Evolutionary conservation across 2,113 vertebrate genomes (phyloP), one percentile per base, ranked within the genome.

Genomic region (Periophthalmus modestus): DNA sequence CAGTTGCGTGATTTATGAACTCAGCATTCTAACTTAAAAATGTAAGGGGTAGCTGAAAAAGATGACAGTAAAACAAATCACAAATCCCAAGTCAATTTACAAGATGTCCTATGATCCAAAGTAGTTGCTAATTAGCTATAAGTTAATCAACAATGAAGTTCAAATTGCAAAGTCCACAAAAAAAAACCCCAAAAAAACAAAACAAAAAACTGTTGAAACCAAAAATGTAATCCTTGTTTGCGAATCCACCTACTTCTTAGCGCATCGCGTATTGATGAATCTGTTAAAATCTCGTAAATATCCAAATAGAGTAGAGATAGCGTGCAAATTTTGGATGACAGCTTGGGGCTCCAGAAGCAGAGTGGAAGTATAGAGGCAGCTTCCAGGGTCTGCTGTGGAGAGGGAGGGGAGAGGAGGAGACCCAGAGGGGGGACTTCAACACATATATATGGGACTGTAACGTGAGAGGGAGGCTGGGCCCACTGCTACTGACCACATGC

Each of bases 371-470:
- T 66, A 83, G 80, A 71, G 93, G 92, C 94, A 92, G 92, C 94
- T 95, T 94, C 94, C 92, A 91, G 85, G 86, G 93, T 92, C 89
- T 92, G 92, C 90, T 81, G 85, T 69, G 3, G 21, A 14, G 28
- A 34, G 92, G 93, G 93, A 39, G 39, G 92, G 68, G 47, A n/a
- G 81, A 72, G 46, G 69, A 14, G 59, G 65, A 66, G 92, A 93
- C 93, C 89, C 82, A 58, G 90, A 90, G 87, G 70, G 91, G 82
- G 74, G 93, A 93, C 92, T 94, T 94, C 3, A 39, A 39, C 10
- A n/a, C 34, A 39, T 96, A 96, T 96, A 96, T 96, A 96, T 95
- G 95, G 95, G 91, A 54, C 87, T 95, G 95, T 95, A 96, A 96
- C 80, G 92, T 95, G 95, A 96, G 95, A 93, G 88, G 96, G 94